Conservation (phyloP, 2,888 invertebrate genomes). For the Harpalus rufipes region DNA sequence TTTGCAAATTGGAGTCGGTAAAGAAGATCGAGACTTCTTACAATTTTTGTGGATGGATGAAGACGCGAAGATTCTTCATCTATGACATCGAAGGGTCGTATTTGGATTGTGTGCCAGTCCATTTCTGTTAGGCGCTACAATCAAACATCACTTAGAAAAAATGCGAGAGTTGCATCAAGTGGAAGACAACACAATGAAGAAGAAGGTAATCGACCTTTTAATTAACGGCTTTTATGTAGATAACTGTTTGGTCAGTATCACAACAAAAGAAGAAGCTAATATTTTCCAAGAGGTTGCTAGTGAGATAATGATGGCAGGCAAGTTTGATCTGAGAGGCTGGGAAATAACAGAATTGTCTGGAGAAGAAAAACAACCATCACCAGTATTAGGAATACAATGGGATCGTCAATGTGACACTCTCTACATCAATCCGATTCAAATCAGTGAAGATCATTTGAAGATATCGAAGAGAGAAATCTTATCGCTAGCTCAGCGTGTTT, state of each 20-base stretch:
- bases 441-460: constrained; percentile 16
- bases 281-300: neutral
- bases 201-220: neutral
- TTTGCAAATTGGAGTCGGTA: constrained; percentile 69
- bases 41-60: constrained; percentile 70
- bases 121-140: constrained; percentile 70
- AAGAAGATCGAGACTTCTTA: constrained; percentile 56
- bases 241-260: constrained; percentile 67
- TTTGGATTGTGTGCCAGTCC: constrained; percentile 70
- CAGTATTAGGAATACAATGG: constrained; percentile 22
- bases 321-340: constrained; percentile 28
- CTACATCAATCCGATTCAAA: constrained; percentile 54
- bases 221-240: constrained; percentile 69
- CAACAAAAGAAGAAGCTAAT: neutral
- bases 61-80: constrained; percentile 58
- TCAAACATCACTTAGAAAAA: constrained; percentile 69
- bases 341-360: neutral
- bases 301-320: neutral
- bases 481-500: constrained; percentile 68
- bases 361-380: neutral
- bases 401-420: constrained; percentile 1
- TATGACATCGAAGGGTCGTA: constrained; percentile 69
- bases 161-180: neutral
- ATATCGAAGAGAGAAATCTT: constrained; percentile 57
- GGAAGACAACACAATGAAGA: no score